Evolutionary conservation across 2,888 invertebrate genomes (phyloP), one percentile per base, ranked within the genome.

Genomic region (Stenchaetothrips biformis): DNA sequence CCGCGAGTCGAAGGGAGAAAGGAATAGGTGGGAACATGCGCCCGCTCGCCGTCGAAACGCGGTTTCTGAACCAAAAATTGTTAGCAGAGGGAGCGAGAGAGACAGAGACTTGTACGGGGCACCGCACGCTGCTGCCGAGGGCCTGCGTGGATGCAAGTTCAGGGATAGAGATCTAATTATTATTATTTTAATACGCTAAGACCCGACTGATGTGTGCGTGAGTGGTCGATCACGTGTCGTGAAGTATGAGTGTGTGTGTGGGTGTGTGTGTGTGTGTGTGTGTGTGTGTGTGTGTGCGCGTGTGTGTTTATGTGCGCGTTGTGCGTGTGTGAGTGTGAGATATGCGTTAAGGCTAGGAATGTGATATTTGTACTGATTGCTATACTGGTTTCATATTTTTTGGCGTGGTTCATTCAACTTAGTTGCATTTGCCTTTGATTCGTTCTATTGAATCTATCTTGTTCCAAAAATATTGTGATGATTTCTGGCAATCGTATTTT

Each of bases 41-140:
- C 67, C 25, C 67, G 21, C 67, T 25, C 67, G 67, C 25, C 8
- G 21, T 21, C 25, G 67, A 37, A 37, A 37, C 25, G 25, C 67
- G 25, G 67, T 21, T 74, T 74, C 59, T 11, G 25, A 74, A 74
- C 67, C 67, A 74, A 74, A 74, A 74, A 74, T 74, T n/a, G n/a
- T 74, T 21, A 74, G 67, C 7, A n/a, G 37, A 37, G 37, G 67
- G 67, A 74, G 67, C 25, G 67, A 74, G 67, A 74, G 67, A 74
- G 67, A 74, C 67, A 74, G 67, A 74, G 67, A 74, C 67, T 74
- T 74, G 67, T 74, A 25, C 7, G 25, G 21, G 25, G 67, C 67
- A 21, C 18, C 18, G 18, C 18, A 74, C 25, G 67, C 25, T 4
- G n/a, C n/a, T 67, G 67, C 25, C 67, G 8, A 9, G 67, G 21